Conservation (phyloP, 1,140 invertebrate species). For the Drosophila obscura region DNA sequence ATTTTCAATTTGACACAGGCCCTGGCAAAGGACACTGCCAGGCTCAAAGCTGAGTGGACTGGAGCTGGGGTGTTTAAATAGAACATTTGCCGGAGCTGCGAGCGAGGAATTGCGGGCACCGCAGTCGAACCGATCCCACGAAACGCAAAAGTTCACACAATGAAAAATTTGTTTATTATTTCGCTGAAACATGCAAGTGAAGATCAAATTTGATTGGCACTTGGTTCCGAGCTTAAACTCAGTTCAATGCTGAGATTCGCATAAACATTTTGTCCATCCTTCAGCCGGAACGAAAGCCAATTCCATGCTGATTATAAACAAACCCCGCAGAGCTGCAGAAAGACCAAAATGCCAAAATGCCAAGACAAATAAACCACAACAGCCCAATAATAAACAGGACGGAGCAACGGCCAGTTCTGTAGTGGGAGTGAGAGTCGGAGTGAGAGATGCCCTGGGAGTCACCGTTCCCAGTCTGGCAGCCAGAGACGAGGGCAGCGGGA, state of each 20-base stretch:
- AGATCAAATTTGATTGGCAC: conserved; percentile 31
- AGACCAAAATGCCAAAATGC: conserved; percentile 47
- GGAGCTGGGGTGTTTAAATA: conserved; percentile 31
- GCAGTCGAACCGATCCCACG: conserved; percentile 11
- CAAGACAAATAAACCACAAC: conserved; percentile 62
- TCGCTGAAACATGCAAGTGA: conserved; percentile 12
- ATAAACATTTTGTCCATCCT: conserved; percentile 45
- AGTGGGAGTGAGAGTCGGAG: neutral
- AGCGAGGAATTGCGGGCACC: conserved; percentile 1
- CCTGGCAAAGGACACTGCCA: conserved; percentile 5
- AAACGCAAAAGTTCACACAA: conserved; percentile 56
- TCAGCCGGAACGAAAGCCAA: conserved; percentile 26
- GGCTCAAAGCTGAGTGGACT: neutral
- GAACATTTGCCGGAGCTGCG: neutral
- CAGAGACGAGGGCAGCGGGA: neutral
- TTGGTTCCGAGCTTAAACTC: conserved; percentile 3
- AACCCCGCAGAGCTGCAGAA: conserved; percentile 26
- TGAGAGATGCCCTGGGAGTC: conserved; percentile 31
- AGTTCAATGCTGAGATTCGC: conserved; percentile 7
- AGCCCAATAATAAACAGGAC: conserved; percentile 53
- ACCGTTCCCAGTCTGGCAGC: neutral
- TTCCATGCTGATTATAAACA: conserved; percentile 61
- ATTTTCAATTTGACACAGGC: conserved; percentile 61
- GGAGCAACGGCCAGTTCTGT: neutral
- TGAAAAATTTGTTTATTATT: conserved; percentile 40